Evolutionary conservation across 2,888 invertebrate species (phyloP), one percentile per base, ranked within the genome.

Genomic region (Sialis fuliginosa): DNA sequence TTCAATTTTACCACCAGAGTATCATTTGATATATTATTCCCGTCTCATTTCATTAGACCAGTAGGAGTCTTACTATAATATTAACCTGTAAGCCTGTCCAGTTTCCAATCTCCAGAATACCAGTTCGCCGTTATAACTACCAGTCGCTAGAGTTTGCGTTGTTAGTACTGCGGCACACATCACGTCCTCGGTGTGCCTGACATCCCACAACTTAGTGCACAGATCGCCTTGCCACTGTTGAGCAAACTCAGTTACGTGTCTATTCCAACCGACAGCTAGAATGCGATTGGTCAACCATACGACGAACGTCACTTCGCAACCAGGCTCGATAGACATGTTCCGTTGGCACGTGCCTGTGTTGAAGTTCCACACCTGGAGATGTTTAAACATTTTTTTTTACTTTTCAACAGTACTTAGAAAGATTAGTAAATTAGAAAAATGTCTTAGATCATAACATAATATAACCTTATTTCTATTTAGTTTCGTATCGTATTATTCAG

Each of bases 41-140:
- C n/a, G n/a, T n/a, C n/a, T n/a, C n/a, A n/a, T n/a, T n/a, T n/a
- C n/a, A n/a, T n/a, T n/a, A n/a, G n/a, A n/a, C n/a, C n/a, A n/a
- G n/a, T n/a, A n/a, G n/a, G n/a, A n/a, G n/a, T n/a, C n/a, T n/a
- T n/a, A n/a, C n/a, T n/a, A n/a, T n/a, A n/a, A n/a, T n/a, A 22
- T 22, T 34, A 56, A 67, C 59, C 73, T 67, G 60, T 79, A 82
- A 0, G 83, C 77, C 59, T 85, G 81, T 0, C 85, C 85, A 0
- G 86, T 87, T 64, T 87, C 85, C 47, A 87, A 65, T 53, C 79
- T 76, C 88, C 89, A 89, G 52, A 90, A 70, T 30, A 88, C 68
- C 43, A 90, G 68, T 62, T 86, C 84, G 0, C 89, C 89, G 54
- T 78, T 80, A 61, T 83, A 83, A 8, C 81, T 79, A 52, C 75